phyloP scores from a whole-genome alignment of 2,888 invertebrate genomes.

The Tetrapedia diversipes region DNA sequence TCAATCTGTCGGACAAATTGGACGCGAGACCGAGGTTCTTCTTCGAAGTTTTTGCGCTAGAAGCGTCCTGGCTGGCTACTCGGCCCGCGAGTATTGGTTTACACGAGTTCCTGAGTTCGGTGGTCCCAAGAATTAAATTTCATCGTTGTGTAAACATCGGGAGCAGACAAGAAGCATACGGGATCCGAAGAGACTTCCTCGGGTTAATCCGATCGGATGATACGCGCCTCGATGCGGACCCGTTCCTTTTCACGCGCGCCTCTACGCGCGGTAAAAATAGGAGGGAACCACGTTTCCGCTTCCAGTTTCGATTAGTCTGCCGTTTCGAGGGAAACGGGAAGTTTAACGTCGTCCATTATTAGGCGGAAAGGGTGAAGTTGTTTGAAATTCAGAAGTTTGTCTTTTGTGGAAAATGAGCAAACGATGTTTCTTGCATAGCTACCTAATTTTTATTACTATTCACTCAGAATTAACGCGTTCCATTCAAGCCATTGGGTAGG shows the following conservation, averaged over 20 bases:
- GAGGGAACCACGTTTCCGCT: background rate
- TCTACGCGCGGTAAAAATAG: slow-evolving; percentile 47
- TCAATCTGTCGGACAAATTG: slow-evolving; percentile 35
- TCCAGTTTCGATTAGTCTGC: background rate
- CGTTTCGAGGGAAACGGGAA: background rate
- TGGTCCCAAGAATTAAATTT: slow-evolving; percentile 76
- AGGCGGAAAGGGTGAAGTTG: background rate
- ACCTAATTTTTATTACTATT: too few relatives aligned
- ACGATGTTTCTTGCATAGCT: too few relatives aligned
- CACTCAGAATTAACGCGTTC: too few relatives aligned
- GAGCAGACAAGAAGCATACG: slow-evolving; percentile 69
- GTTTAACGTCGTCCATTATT: background rate
- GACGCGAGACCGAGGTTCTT: slow-evolving; percentile 36
- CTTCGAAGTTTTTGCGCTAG: slow-evolving; percentile 44
- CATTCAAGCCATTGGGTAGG: too few relatives aligned
- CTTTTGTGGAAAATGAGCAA: background rate
- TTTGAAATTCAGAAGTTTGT: background rate
- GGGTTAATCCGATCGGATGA: slow-evolving; percentile 68
- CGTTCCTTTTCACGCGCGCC: slow-evolving; percentile 32
- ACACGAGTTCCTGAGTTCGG: slow-evolving; percentile 66
- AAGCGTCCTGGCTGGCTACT: slow-evolving; percentile 22
- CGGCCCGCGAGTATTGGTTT: slow-evolving; percentile 66
- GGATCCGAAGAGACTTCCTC: slow-evolving; percentile 58
- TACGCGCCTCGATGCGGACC: slow-evolving; percentile 38
- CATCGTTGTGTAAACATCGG: slow-evolving; percentile 74